Percentiles rank a stretch among this genome's conserved stretches.
Evolutionary conservation across 1,140 invertebrate species (phyloP).

Genomic region (Cataglyphis hispanica): DNA sequence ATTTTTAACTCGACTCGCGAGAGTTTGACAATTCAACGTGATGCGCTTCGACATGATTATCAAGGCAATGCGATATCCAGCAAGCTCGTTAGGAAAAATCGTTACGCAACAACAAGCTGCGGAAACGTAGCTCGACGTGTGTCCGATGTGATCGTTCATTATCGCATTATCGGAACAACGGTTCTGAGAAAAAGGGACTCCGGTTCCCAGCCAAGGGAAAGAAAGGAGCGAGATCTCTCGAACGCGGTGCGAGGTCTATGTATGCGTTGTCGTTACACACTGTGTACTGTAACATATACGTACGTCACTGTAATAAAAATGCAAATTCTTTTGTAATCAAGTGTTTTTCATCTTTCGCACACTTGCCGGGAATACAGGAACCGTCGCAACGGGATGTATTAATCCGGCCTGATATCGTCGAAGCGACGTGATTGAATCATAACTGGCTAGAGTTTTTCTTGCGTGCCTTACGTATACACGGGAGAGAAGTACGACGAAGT

Average conservation of each 20-base stretch:
- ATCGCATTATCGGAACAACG: conserved; percentile 40
- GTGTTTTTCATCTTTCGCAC: conserved; percentile 32
- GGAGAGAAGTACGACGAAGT: background rate
- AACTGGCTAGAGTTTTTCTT: conserved; percentile 32
- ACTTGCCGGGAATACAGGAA: background rate
- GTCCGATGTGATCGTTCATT: conserved; percentile 26
- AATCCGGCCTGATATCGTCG: conserved; percentile 35
- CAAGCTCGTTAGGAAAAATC: conserved; percentile 51
- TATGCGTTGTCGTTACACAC: conserved; percentile 65
- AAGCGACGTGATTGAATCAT: conserved; percentile 43
- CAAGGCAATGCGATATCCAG: conserved; percentile 40
- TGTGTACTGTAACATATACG: conserved; percentile 78
- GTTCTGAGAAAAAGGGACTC: background rate
- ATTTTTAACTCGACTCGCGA: conserved; percentile 39
- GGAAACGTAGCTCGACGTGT: conserved; percentile 15
- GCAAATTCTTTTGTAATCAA: conserved; percentile 77
- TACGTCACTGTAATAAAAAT: conserved; percentile 81
- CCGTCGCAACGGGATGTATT: background rate
- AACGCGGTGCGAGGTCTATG: conserved; percentile 24
- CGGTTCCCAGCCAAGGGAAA: background rate
- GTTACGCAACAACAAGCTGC: conserved; percentile 23
- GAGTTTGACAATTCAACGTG: background rate
- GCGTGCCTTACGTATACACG: background rate
- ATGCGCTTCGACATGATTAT: conserved; percentile 20
- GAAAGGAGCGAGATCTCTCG: conserved; percentile 10